Evolutionary conservation across 2,113 vertebrate genomes (phyloP).

Genomic region (Addax nasomaculatus): DNA sequence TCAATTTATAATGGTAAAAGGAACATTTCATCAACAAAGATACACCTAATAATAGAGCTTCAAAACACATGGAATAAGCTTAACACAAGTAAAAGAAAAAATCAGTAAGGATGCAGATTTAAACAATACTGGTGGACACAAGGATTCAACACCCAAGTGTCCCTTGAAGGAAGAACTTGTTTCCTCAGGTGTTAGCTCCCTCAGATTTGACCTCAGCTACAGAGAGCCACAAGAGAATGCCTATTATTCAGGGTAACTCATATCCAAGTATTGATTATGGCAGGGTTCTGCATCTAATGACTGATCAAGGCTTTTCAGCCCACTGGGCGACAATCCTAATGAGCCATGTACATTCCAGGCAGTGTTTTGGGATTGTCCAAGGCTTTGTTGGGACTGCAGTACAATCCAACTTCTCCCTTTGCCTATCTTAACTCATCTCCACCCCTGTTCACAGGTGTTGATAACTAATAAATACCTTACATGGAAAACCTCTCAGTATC

Average conservation of each 20-base stretch:
- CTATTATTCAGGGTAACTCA: neutral
- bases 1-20: neutral
- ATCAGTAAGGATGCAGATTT: neutral
- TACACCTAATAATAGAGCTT: neutral
- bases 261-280: neutral
- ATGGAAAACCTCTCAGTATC: neutral
- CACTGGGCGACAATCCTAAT: neutral
- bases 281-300: neutral
- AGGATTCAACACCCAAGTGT: neutral
- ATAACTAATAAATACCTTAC: neutral
- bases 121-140: neutral
- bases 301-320: neutral
- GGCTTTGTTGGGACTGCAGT: neutral
- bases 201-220: neutral
- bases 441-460: neutral
- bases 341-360: neutral
- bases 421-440: neutral
- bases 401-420: neutral
- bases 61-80: neutral
- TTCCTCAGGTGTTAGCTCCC: neutral
- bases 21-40: neutral
- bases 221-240: neutral
- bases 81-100: neutral
- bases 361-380: neutral
- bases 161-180: neutral